Evolutionary conservation across 2,797 vertebrate genomes (phyloP), one percentile per base, ranked within the genome.

Genomic region (Mormyrus proboscirostris): DNA sequence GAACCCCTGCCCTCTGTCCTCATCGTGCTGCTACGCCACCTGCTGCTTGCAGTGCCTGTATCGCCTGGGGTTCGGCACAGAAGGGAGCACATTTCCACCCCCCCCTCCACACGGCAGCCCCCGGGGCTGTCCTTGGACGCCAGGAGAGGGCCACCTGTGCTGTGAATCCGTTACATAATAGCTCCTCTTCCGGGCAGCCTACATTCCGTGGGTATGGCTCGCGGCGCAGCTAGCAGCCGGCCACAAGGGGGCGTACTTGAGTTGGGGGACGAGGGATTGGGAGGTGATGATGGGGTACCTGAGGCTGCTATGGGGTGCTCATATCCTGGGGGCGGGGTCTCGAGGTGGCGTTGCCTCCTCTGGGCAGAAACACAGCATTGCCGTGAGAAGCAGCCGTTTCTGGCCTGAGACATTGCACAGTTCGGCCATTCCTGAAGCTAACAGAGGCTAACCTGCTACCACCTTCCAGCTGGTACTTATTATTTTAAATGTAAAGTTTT

Each of bases 151-250:
- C 87, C 87, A 88, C 87, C 87, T 65, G 87, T 69, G 87, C 87
- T 88, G 87, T 88, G 87, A 88, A 88, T 88, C 10, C 0, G 10
- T 88, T 69, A 65, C n/a, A 47, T 69, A 65, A 88, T 47, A 59
- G 19, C 57, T 69, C 41, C 59, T 25, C 51, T 47, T 38, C n/a
- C 14, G 38, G 41, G 57, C 59, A 4, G 87, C 87, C 59, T 69
- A 44, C 59, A 50, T 69, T 65, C 59, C 10, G 12, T 22, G 57
- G 38, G 8, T 49, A 47, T 2, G 7, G 59, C 87, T 69, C n/a
- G 2, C n/a, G n/a, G 41, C 41, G 9, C n/a, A 25, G 41, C 41
- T 49, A 49, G 12, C 38, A 22, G 38, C 38, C 3, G 59, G 3
- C 25, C 16, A 47, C 12, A 10, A 65, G 55, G 57, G 86, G 86